Conservation (phyloP, 2,113 vertebrate species). For the Boulengeromyrus knoepffleri region DNA sequence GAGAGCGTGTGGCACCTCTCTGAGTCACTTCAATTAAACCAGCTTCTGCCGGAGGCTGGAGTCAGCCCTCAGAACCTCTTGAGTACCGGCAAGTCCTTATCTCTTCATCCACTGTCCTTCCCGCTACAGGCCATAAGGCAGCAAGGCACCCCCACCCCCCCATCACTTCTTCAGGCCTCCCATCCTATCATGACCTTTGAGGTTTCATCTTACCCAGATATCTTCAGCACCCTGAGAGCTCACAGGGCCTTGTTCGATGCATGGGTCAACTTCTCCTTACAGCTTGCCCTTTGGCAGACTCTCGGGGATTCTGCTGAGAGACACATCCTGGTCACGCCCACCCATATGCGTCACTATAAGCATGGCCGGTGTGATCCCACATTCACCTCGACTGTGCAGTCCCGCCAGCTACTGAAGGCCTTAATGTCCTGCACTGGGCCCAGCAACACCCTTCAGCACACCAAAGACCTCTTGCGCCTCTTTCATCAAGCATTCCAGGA, state of each 20-base stretch:
- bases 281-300: conserved; percentile 59
- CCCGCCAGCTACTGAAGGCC: conserved; percentile 45
- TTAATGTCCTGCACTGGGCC: conserved; percentile 41
- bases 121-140: conserved; percentile 32
- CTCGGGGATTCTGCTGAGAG: conserved; percentile 49
- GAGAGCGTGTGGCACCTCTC: conserved; percentile 54
- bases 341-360: conserved; percentile 69
- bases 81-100: conserved; percentile 23
- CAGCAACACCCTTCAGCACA: conserved; percentile 38
- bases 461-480: conserved; percentile 43
- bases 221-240: conserved; percentile 54
- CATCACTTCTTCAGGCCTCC: conserved; percentile 27
- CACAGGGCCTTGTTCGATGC: conserved; percentile 64
- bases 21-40: conserved; percentile 48
- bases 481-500: conserved; percentile 62
- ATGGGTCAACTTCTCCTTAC: conserved; percentile 67
- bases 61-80: conserved; percentile 24
- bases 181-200: conserved; percentile 60
- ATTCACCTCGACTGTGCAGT: conserved; percentile 54
- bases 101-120: conserved; percentile 41
- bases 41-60: conserved; percentile 18
- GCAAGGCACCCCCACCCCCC: conserved; percentile 6
- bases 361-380: conserved; percentile 70
- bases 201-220: conserved; percentile 59
- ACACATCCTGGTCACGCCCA: conserved; percentile 63